Base-by-base conservation (phyloP, 2,888 invertebrate genomes). In the Mechanitis messenoides region DNA sequence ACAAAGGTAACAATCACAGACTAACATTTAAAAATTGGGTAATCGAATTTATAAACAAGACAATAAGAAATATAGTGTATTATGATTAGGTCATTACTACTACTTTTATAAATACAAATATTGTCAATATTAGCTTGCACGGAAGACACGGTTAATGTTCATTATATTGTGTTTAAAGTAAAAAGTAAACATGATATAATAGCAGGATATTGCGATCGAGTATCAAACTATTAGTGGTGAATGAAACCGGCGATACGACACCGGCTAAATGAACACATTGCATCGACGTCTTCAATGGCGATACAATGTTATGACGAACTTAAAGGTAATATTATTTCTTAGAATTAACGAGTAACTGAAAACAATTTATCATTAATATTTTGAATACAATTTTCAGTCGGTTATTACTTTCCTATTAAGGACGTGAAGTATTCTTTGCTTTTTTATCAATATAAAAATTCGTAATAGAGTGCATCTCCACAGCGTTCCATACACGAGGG, bases 191-290 rank as follows among this genome's bases (percentile, higher is more conserved):
- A 80, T 77, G 81, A 81, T 85, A 83, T 83, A 80, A 80, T 78
- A 74, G 73, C 87, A 86, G 88, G 88, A 88, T 85, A 86, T 87
- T 81, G 85, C 80, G 84, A 78, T 86, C 84, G 69, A 69, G 77
- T 87, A 81, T 83, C 87, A 85, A 79, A 87, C 85, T 87, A 85
- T 83, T 81, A 77, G 76, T 73, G 70, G 74, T 81, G 77, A 84
- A 84, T 81, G 83, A 77, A 72, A 71, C 64, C 56, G 38, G 59
- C 63, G 67, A 69, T 45, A 42, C 59, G 68, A 68, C 59, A 56
- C 69, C 59, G 60, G 59, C 31, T 35, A 55, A 65, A 67, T 65
- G 63, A 66, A 66, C 63, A 63, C 59, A 69, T 61, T 60, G 60
- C 63, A 67, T 57, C 63, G 65, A 59, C 62, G 65, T 58, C 66